These are phyloP conservation scores for Macaca fascicularis DNA, from an alignment of 2,113 vertebrate genomes.

Conservation along the genomic window T2T-MFA8v1.1 NC_088376.1:29790501-29791000, in stretches of 20 bases:
- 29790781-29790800: slow-evolving; percentile 68
- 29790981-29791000: slow-evolving; percentile 52
- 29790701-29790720: slow-evolving; percentile 70
- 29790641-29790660: slow-evolving; percentile 26
- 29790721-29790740: slow-evolving; percentile 65
- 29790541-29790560: slow-evolving; percentile 57
- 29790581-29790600: slow-evolving; percentile 53
- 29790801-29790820: slow-evolving; percentile 54
- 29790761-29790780: slow-evolving; percentile 69
- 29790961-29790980: not conserved
- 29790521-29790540: slow-evolving; percentile 42
- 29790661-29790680: slow-evolving; percentile 59
- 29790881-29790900: slow-evolving; percentile 42
- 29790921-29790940: not conserved
- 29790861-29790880: slow-evolving; percentile 39
- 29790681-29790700: slow-evolving; percentile 60
- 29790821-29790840: slow-evolving; percentile 70
- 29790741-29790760: slow-evolving; percentile 67
- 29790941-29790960: slow-evolving; percentile 2
- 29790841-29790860: slow-evolving; percentile 5
- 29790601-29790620: slow-evolving; percentile 56
- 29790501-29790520: slow-evolving; percentile 67
- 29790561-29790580: not conserved
- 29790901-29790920: slow-evolving; percentile 37
- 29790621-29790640: slow-evolving; percentile 72